Base-by-base conservation (phyloP, 2,113 vertebrate species). In the Apus apus region DNA sequence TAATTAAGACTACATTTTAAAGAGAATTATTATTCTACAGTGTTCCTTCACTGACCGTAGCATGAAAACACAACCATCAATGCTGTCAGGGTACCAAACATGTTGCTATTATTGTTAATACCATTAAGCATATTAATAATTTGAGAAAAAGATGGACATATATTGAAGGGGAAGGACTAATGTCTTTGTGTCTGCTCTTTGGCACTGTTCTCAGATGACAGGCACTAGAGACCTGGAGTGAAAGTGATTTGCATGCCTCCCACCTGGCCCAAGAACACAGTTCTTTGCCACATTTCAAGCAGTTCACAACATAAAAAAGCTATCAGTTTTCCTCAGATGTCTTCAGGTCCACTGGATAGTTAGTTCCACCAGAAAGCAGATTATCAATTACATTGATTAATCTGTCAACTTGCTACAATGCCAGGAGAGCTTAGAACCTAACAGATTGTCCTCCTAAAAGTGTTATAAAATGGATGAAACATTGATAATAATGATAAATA, bases 381-480 rank as follows among this genome's bases (percentile, higher is more conserved):
- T 89, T 86, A 62, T 82, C 90, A 89, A 89, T 92, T 51, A 25
- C 43, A 92, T 86, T 86, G 89, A 92, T 92, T 56, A 53, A 73
- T 64, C 62, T 72, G 58, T 80, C 76, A 84, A n/a, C 66, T 73
- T 84, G 73, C 84, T 61, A 76, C 12, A 70, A 77, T 57, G 53
- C 15, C 79, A 73, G 43, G 23, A 32, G 20, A 83, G 22, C 15
- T 78, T 23, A 34, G 67, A 90, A 23, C 32, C 2, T 5, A 84
- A 75, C 30, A 36, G 72, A 50, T 46, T 92, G 51, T 53, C 32
- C 30, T 80, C 76, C 89, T 72, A 53, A 46, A 90, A 51, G 7
- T 66, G 36, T 16, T 64, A 76, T 75, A 50, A 92, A 95, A 75
- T 32, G 67, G 43, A 83, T 77, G 54, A 76, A 84, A 80, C 15